Percentiles rank a stretch among this genome's conserved stretches.
Evolutionary conservation across 2,113 vertebrate species (phyloP).

Genomic region (Chloropsis hardwickii): DNA sequence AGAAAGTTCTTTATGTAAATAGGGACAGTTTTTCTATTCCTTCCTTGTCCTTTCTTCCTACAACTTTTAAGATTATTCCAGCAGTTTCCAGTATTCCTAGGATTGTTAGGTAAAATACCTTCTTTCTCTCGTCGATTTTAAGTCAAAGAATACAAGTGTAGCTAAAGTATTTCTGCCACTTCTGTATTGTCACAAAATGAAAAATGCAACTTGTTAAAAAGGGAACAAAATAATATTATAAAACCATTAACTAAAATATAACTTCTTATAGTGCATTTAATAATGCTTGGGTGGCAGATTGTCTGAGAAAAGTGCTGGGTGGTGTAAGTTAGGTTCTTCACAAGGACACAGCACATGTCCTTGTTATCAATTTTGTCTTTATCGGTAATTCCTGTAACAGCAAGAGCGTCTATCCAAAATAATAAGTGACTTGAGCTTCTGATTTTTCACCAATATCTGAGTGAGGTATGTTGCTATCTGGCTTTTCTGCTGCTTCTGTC

Average conservation of each 20-base stretch:
- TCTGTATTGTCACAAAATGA: neutral
- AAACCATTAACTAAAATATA: neutral
- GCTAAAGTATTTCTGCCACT: neutral
- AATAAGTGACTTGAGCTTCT: neutral
- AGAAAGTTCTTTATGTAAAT: neutral
- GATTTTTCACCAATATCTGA: neutral
- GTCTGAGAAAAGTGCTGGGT: neutral
- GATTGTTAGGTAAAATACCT: neutral
- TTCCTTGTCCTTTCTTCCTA: neutral
- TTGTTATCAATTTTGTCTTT: neutral
- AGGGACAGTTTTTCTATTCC: neutral
- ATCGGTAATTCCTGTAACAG: conserved; percentile 6
- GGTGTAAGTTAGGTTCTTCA: neutral
- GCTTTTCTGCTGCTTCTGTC: neutral
- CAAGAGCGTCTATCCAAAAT: neutral
- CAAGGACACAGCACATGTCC: neutral
- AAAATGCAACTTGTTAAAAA: neutral
- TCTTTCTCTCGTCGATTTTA: neutral
- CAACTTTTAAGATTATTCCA: neutral
- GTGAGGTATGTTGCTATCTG: neutral
- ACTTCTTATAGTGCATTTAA: neutral
- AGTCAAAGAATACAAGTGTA: neutral
- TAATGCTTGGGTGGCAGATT: neutral
- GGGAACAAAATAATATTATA: neutral
- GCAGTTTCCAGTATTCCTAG: neutral